phyloP scores from a whole-genome alignment of 2,888 invertebrate genomes.

The Tenthredo notha region DNA sequence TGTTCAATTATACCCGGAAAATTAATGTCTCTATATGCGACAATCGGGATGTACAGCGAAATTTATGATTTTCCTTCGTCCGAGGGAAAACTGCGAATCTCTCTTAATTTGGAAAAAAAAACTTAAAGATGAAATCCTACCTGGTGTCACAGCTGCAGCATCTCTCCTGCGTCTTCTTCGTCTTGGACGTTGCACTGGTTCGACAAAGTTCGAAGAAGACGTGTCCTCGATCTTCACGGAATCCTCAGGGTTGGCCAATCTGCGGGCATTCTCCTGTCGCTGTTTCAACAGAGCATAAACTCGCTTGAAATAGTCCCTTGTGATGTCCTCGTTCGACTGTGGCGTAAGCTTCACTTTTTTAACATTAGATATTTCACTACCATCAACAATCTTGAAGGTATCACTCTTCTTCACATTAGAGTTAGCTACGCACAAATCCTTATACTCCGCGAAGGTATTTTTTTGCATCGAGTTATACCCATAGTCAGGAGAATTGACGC shows the following conservation, averaged over 20 bases:
- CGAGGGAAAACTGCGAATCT: not conserved
- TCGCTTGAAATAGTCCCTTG: conserved; percentile 73
- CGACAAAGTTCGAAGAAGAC: conserved; percentile 67
- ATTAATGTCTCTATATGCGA: conserved; percentile 17
- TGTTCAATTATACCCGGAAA: conserved; percentile 28
- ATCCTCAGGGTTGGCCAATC: conserved; percentile 57
- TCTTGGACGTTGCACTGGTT: conserved; percentile 61
- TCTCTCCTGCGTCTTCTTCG: conserved; percentile 64
- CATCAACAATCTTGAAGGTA: conserved; percentile 73
- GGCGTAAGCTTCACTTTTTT: conserved; percentile 57
- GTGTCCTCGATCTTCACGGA: conserved; percentile 65
- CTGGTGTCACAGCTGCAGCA: not conserved
- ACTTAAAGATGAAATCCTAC: not conserved
- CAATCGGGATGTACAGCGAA: not conserved
- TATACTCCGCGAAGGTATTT: conserved; percentile 59
- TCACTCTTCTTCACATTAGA: conserved; percentile 74
- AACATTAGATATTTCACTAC: conserved; percentile 60
- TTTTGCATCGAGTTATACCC: conserved; percentile 71
- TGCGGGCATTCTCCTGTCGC: conserved; percentile 64
- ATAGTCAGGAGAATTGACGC: conserved; percentile 63
- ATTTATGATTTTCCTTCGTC: not conserved
- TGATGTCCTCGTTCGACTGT: conserved; percentile 68
- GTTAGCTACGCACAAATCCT: conserved; percentile 60
- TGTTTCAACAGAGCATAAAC: conserved; percentile 73
- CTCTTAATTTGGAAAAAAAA: not conserved